Evolutionary conservation across 2,113 vertebrate species (phyloP).

Genomic region (Cavia aperea): DNA sequence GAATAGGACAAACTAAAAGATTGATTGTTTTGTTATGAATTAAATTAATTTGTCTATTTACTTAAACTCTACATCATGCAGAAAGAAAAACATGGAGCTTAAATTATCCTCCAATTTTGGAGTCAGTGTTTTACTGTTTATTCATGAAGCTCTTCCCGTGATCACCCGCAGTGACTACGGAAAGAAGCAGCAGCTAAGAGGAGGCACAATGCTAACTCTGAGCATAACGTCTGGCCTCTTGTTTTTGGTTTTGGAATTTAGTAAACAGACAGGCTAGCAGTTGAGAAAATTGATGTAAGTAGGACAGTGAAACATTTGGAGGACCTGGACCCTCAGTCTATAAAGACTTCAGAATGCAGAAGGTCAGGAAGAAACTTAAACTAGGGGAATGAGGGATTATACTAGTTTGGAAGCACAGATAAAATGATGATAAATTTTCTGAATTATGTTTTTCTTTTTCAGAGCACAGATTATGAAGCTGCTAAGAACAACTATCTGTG

Average conservation of each 20-base stretch:
- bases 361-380: background rate
- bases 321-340: background rate
- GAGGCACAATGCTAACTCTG: background rate
- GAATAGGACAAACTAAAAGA: constrained; percentile 3
- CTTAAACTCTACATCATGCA: constrained; percentile 44
- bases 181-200: constrained; percentile 19
- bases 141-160: constrained; percentile 35
- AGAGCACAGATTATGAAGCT: background rate
- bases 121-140: constrained; percentile 31
- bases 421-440: background rate
- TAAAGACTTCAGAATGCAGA: background rate
- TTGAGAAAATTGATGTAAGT: background rate
- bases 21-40: constrained; percentile 52
- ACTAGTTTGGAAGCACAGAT: background rate
- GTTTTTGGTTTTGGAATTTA: background rate
- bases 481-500: background rate
- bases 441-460: background rate
- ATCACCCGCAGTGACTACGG: background rate
- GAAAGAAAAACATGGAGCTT: background rate
- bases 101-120: constrained; percentile 35
- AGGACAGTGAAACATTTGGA: background rate
- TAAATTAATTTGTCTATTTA: constrained; percentile 54
- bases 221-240: background rate
- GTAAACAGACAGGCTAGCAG: background rate
- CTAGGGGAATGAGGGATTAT: background rate